Conservation (phyloP, 2,888 invertebrate species). For the Fabriciana adippe region DNA sequence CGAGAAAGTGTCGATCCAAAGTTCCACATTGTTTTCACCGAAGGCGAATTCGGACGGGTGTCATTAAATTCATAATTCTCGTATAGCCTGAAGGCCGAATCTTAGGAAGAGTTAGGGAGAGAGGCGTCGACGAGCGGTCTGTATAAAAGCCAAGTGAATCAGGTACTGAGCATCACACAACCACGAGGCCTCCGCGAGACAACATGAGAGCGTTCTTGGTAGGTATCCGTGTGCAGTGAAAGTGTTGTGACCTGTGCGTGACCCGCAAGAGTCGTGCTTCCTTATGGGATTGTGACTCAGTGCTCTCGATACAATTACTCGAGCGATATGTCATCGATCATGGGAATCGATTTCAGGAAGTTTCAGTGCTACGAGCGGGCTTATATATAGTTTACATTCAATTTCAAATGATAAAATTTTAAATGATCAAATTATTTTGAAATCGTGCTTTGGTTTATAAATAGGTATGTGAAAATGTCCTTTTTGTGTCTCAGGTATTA, state of each 20-base stretch:
- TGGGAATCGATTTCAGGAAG: constrained; percentile 27
- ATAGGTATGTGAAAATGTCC: constrained; percentile 21
- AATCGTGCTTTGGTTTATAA: neutral
- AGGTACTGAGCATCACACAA: constrained; percentile 76
- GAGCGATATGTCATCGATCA: constrained; percentile 25
- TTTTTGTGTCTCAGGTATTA: constrained; percentile 69
- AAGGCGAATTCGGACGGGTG: constrained; percentile 74
- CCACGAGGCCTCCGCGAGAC: constrained; percentile 77
- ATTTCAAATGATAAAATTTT: neutral
- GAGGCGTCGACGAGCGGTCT: constrained; percentile 68
- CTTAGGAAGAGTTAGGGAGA: constrained; percentile 80
- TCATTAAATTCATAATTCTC: constrained; percentile 82
- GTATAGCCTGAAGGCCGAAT: constrained; percentile 78
- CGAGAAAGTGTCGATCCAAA: constrained; percentile 66
- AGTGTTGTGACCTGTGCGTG: constrained; percentile 77
- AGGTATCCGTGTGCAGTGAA: constrained; percentile 78
- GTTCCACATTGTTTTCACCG: constrained; percentile 78
- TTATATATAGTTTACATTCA: neutral
- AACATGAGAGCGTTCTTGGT: constrained; percentile 83
- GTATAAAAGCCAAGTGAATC: constrained; percentile 71
- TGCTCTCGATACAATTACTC: constrained; percentile 49
- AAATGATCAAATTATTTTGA: neutral
- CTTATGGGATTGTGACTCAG: constrained; percentile 64
- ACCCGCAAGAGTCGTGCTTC: constrained; percentile 60
- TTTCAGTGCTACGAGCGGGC: constrained; percentile 21